Evolutionary conservation across 2,113 vertebrate genomes (phyloP).

Genomic region (Xiphophorus couchianus): DNA sequence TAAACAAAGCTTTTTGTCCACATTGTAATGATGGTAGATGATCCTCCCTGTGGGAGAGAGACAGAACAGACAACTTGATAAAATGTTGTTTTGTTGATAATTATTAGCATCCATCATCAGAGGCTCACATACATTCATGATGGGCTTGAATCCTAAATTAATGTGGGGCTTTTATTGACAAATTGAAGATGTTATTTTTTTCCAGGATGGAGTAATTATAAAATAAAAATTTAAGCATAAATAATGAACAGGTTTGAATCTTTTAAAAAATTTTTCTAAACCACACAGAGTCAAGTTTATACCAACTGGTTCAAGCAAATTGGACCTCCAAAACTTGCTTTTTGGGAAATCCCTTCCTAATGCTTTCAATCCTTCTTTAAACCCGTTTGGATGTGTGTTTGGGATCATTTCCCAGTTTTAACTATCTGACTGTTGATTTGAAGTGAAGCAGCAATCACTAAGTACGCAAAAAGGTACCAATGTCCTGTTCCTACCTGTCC

Average conservation of each 20-base stretch:
- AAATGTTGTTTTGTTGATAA: not conserved
- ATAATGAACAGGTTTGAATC: not conserved
- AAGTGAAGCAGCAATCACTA: not conserved
- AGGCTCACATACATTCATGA: not conserved
- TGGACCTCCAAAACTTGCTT: not conserved
- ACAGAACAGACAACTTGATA: not conserved
- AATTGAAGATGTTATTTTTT: no score
- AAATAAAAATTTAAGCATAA: no score
- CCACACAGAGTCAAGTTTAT: not conserved
- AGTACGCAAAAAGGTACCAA: constrained; percentile 9
- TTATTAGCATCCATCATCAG: not conserved
- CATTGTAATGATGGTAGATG: not conserved
- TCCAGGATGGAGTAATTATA: no score
- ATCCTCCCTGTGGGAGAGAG: constrained; percentile 25
- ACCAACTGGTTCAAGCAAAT: not conserved
- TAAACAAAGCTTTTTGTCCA: constrained; percentile 13
- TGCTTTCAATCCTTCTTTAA: not conserved
- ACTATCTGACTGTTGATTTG: not conserved
- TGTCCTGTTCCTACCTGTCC: constrained; percentile 23
- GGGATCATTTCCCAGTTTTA: not conserved
- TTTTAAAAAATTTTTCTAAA: not conserved
- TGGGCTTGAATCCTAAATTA: no score
- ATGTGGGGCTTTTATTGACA: no score
- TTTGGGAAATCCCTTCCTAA: not conserved
- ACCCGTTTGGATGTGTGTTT: not conserved